Conservation (phyloP, 1,140 invertebrate genomes). For the Bombus confusus region DNA sequence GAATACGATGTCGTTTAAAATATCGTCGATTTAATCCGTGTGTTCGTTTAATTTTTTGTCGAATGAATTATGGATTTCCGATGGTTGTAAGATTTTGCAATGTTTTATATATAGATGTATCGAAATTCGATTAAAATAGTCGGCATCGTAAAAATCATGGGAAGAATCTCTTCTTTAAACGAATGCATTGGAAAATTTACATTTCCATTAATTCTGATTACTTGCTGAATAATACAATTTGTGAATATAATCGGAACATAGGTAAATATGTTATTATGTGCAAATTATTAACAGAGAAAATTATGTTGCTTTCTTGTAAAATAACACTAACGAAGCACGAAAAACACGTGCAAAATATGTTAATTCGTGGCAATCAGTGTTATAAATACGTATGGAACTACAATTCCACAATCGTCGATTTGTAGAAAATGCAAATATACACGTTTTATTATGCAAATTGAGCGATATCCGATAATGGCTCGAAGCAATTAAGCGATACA, state of each 20-base stretch:
- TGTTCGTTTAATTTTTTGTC: no score
- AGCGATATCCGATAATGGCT: neutral
- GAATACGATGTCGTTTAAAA: neutral
- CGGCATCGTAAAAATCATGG: neutral
- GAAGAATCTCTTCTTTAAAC: fast-evolving
- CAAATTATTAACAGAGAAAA: neutral
- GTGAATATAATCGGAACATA: neutral
- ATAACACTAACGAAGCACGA: neutral
- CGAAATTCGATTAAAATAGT: neutral
- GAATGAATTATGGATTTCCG: no score
- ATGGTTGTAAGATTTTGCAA: no score
- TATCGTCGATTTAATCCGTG: neutral
- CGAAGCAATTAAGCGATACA: neutral
- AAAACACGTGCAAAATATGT: neutral
- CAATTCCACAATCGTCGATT: no score
- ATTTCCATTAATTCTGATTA: neutral
- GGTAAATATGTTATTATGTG: neutral
- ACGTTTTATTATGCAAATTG: neutral
- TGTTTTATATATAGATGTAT: no score
- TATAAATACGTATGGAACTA: no score
- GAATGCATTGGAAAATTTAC: neutral
- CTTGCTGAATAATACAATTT: neutral
- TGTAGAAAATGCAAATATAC: no score
- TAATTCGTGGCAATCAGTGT: no score
- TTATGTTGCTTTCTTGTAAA: neutral